phyloP scores from a whole-genome alignment of 2,113 vertebrate genomes.

The Formicarius rufipectus region DNA sequence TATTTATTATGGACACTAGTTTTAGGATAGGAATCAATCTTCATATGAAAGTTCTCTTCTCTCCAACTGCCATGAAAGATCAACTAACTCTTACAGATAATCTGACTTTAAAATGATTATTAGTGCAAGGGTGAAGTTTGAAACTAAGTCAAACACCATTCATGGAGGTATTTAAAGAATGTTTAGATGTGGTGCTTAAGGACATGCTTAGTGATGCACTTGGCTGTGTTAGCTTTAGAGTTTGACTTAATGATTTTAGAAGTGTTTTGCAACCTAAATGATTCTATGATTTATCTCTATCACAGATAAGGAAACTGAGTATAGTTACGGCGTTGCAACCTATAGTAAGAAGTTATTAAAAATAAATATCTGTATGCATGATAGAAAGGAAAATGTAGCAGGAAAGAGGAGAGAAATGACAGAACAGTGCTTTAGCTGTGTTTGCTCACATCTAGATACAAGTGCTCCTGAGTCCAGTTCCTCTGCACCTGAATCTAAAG shows the following conservation, averaged over 20 bases:
- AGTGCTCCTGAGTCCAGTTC: neutral
- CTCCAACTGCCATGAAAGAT: neutral
- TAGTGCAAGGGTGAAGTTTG: neutral
- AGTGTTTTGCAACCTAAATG: neutral
- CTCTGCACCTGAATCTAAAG: neutral
- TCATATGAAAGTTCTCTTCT: neutral
- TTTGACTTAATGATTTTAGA: fast-evolving
- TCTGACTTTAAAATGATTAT: neutral
- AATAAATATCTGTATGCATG: neutral
- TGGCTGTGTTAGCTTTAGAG: neutral
- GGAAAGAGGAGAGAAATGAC: neutral
- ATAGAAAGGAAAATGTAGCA: neutral
- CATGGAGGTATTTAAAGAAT: neutral
- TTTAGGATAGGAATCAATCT: neutral
- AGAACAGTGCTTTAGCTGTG: neutral
- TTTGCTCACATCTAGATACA: neutral
- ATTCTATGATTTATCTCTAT: neutral
- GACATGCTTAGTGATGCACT: fast-evolving
- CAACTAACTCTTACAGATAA: neutral
- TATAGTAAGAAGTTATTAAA: neutral
- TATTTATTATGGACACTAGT: neutral
- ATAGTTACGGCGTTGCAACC: neutral
- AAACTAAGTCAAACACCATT: neutral
- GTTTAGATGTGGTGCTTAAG: neutral
- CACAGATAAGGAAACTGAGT: neutral